Evolutionary conservation across 2,113 vertebrate species (phyloP).

Genomic region (Gallinago jamesoni): DNA sequence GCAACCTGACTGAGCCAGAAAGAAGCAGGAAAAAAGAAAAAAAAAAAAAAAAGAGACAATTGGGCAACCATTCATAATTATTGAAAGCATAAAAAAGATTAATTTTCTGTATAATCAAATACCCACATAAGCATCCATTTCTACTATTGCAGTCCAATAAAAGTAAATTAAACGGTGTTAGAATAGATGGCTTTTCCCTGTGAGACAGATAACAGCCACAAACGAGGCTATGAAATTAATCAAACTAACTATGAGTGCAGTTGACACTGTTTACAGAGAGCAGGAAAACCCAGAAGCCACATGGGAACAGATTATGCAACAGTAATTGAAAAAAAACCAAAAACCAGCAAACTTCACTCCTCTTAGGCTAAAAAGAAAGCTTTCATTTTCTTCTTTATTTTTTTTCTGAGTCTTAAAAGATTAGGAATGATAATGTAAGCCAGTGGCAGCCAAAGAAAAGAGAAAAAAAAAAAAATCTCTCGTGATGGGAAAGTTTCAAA

Average conservation of each 20-base stretch:
- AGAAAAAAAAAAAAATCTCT: neutral
- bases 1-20: neutral
- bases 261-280: neutral
- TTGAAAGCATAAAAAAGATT: neutral
- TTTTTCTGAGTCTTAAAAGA: neutral
- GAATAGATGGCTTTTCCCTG: slow-evolving; percentile 4
- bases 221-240: neutral
- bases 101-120: slow-evolving; percentile 8
- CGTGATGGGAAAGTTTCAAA: neutral
- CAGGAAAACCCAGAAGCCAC: neutral
- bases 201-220: neutral
- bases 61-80: neutral
- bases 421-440: neutral
- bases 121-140: neutral
- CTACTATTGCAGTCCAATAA: neutral
- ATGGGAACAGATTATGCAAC: neutral
- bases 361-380: neutral
- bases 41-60: neutral
- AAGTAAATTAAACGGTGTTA: neutral
- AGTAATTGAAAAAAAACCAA: neutral
- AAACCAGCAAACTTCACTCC: neutral
- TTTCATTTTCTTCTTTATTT: neutral
- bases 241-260: neutral
- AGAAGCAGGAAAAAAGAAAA: neutral
- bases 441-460: neutral